These are phyloP conservation scores for Yponomeuta plumbellus DNA, from an alignment of 2,888 invertebrate genomes.

Conservation along the genomic window DNA sequence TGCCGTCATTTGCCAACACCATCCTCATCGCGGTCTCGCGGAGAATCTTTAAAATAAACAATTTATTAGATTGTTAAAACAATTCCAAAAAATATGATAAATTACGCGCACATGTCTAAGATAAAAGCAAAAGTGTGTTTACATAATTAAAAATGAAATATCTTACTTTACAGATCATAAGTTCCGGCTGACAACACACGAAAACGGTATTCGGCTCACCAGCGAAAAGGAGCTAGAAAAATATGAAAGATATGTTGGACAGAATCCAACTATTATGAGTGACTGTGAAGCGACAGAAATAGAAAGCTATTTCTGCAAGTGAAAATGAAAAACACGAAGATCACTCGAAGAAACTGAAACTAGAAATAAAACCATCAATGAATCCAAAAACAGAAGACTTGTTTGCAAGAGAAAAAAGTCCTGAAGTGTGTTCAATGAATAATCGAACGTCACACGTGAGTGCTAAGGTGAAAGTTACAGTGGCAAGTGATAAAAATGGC, in stretches of 20 bases:
- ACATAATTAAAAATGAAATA: conserved; percentile 34
- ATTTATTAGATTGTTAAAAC: too few species aligned
- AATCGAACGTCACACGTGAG: conserved; percentile 29
- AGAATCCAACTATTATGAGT: conserved; percentile 40
- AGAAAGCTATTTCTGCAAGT: conserved; percentile 23
- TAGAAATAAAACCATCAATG: conserved; percentile 41
- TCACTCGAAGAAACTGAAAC: conserved; percentile 22
- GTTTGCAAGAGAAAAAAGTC: conserved; percentile 24
- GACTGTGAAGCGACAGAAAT: conserved; percentile 30
- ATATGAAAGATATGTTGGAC: conserved; percentile 39
- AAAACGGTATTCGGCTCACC: conserved; percentile 26
- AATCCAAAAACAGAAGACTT: conserved; percentile 33
- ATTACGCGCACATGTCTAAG: neutral
- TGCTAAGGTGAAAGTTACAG: conserved; percentile 32
- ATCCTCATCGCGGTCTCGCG: too few species aligned
- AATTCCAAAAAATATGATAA: neutral
- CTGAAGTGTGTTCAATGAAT: conserved; percentile 22
- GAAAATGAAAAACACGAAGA: conserved; percentile 19
- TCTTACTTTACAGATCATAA: conserved; percentile 48
- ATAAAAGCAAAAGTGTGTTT: conserved; percentile 29
- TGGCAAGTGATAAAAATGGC: conserved; percentile 43
- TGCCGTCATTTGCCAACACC: too few species aligned
- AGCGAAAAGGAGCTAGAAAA: conserved; percentile 16
- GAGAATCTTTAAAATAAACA: too few species aligned
- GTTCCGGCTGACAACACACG: conserved; percentile 36